Evolutionary conservation across 2,113 vertebrate species (phyloP), one percentile per base, ranked within the genome.

Genomic region (Mellivora capensis): DNA sequence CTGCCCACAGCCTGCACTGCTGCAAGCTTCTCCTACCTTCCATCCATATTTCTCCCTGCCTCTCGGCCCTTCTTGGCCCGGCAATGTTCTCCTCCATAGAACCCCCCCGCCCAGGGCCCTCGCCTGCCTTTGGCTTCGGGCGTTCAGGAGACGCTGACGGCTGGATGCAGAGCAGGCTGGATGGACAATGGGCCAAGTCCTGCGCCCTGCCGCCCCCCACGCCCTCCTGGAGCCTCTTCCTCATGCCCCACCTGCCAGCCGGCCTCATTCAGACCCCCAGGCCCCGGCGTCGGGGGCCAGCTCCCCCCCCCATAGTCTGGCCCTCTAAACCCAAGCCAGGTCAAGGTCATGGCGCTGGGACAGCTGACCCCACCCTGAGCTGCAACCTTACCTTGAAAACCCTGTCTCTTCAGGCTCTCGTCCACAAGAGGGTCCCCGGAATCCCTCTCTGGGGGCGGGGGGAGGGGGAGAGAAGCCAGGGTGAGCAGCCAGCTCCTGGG

Each of bases 321-420:
- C 39, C 85, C 80, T 90, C 80, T 20, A 85, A 52, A 74, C 57
- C 37, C 89, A 39, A 20, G 39, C 49, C n/a, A 67, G 74, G 81
- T 81, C 74, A 57, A 80, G 44, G 71, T 54, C 83, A 54, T 14
- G 39, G 86, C 1, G 0, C 25, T 23, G 49, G 93, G 82, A 49
- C 59, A 47, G 72, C 47, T 34, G 67, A 76, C 23, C 86, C 82
- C 71, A 37, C 64, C 47, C 94, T 77, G 54, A 84, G 64, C 88
- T 85, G 59, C 87, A 42, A 61, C 85, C 97, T 98, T 98, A 99
- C 99, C 99, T 99, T 99, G 99, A 72, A 99, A 99, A 54, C 98
- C 98, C 97, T 99, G 98, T 79, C 99, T 99, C 98, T 98, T 99
- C 94, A 98, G 95, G 71, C 98, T 93, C 1, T 99, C 98, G 74